Percentiles rank a stretch among this genome's conserved stretches.
phyloP scores from a whole-genome alignment of 2,797 vertebrate species.

The Naso thynnoides region DNA sequence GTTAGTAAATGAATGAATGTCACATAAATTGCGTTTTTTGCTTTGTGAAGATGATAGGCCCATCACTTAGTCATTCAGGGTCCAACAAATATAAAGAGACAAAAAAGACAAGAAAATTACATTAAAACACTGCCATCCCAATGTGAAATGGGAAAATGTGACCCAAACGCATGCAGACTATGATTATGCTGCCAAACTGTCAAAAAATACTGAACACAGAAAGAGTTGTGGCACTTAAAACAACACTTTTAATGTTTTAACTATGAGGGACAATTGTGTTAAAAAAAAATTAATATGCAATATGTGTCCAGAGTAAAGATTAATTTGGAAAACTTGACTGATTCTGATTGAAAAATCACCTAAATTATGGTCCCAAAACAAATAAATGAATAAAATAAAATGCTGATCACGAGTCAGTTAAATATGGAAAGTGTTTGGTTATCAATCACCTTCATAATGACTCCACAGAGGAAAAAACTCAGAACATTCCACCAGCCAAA shows the following conservation, averaged over 20 bases:
- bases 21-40: neutral
- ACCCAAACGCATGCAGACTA: constrained; percentile 27
- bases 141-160: constrained; percentile 25
- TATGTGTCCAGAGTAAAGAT: no score
- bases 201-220: constrained; percentile 3
- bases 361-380: no score
- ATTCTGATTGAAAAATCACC: no score
- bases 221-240: neutral
- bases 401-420: no score
- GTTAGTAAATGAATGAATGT: no score
- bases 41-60: neutral
- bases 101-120: neutral
- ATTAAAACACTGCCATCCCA: constrained; percentile 3
- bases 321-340: no score
- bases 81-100: neutral
- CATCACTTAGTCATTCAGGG: neutral
- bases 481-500: no score
- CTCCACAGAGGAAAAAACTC: no score
- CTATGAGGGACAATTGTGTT: neutral
- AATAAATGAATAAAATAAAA: no score
- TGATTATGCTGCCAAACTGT: constrained; percentile 50
- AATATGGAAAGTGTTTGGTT: no score
- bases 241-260: constrained; percentile 14
- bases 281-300: neutral
- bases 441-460: no score